Conservation (phyloP, 2,888 invertebrate species). For the Eutolmus rufibarbis region DNA sequence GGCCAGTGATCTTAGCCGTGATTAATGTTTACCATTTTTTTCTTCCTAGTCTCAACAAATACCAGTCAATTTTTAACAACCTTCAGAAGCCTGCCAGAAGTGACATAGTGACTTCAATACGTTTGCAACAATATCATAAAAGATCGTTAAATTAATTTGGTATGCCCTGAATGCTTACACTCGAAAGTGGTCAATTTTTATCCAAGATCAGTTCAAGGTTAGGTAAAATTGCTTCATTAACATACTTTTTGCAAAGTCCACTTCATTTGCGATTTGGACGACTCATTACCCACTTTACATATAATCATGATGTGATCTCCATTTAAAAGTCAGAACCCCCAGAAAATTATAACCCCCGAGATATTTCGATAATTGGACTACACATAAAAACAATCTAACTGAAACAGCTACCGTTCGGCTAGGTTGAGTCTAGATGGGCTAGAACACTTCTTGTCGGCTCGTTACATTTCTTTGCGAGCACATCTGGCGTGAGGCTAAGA, state of each 20-base stretch:
- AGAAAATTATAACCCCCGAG: neutral
- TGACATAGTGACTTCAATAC: neutral
- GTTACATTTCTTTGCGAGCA: neutral
- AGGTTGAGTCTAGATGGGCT: neutral
- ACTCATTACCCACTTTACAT: neutral
- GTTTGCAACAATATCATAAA: neutral
- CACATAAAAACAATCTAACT: neutral
- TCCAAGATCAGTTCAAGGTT: neutral
- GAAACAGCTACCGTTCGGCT: neutral
- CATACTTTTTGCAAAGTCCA: neutral
- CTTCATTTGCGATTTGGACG: neutral
- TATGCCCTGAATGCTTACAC: neutral
- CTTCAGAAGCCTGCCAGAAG: neutral
- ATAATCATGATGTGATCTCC: neutral
- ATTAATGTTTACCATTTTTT: conserved; percentile 25
- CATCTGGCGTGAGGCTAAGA: neutral
- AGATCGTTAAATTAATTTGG: neutral
- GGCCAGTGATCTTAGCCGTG: conserved; percentile 12
- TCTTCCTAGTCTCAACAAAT: neutral
- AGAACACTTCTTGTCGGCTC: neutral
- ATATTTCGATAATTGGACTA: conserved; percentile 13
- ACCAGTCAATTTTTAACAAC: neutral
- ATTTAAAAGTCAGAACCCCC: neutral
- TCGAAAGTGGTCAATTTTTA: neutral
- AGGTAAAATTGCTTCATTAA: neutral